A percentile compares a stretch with the other conserved stretches of the same genome.
Conservation (phyloP, 2,797 vertebrate genomes). For the Lepilemur septentrionalis region DNA sequence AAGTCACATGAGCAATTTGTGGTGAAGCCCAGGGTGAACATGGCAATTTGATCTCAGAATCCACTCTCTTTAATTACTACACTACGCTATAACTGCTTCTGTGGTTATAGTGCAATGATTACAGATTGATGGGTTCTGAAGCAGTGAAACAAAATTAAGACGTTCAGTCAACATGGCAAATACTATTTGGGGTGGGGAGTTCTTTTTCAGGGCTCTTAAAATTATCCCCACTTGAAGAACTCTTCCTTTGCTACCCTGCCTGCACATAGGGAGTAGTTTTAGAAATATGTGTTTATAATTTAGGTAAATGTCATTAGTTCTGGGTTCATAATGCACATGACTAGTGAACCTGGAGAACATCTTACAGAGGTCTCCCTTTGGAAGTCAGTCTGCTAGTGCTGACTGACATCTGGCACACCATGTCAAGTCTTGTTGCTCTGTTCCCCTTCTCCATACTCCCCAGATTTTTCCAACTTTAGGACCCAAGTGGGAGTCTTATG, state of each 20-base stretch:
- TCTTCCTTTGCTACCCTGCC: background rate
- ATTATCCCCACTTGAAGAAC: background rate
- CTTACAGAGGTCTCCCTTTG: background rate
- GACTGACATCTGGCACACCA: conserved; percentile 31
- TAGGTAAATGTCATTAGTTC: background rate
- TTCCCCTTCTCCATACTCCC: conserved; percentile 41
- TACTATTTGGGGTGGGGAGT: background rate
- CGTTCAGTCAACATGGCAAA: conserved; percentile 17
- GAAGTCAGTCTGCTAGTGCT: conserved; percentile 18
- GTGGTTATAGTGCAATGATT: background rate
- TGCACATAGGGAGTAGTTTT: background rate
- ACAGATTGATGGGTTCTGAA: background rate
- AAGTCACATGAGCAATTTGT: background rate
- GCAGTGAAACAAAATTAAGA: conserved; percentile 19
- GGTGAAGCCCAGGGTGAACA: background rate
- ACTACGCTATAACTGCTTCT: background rate
- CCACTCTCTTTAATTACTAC: background rate
- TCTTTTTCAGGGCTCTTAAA: background rate
- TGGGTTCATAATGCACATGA: background rate
- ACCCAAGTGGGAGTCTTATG: conserved; percentile 76
- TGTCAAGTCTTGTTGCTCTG: conserved; percentile 58
- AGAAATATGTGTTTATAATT: background rate
- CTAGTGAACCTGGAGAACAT: background rate
- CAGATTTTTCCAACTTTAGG: conserved; percentile 79
- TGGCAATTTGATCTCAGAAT: background rate